Conservation (phyloP, 2,888 invertebrate genomes). For the Bellardia pandia region DNA sequence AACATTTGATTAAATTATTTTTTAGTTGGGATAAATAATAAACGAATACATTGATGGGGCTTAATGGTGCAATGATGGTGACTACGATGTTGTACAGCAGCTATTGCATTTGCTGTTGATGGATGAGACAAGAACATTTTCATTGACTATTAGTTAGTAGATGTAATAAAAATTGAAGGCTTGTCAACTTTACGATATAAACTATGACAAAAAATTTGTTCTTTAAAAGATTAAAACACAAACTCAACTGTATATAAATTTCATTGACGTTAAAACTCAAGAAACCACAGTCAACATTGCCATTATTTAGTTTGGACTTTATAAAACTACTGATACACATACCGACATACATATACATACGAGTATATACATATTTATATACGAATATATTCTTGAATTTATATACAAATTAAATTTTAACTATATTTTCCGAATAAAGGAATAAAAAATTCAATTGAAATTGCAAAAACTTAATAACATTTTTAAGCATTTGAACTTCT, state of each 20-base stretch:
- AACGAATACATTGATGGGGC: neutral
- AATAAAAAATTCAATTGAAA: too few species aligned
- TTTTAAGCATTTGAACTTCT: too few species aligned
- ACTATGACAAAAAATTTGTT: neutral
- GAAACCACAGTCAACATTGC: slow-evolving; percentile 7
- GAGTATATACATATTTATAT: too few species aligned
- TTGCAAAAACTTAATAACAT: too few species aligned
- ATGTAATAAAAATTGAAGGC: slow-evolving; percentile 12
- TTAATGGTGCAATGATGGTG: slow-evolving; percentile 2
- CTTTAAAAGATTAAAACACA: neutral
- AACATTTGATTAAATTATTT: neutral
- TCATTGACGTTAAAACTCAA: slow-evolving; percentile 13
- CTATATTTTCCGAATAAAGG: too few species aligned
- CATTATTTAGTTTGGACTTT: too few species aligned
- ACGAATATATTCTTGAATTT: too few species aligned
- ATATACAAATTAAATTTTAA: too few species aligned
- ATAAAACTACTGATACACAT: too few species aligned
- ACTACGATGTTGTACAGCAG: neutral
- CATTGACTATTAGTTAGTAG: neutral
- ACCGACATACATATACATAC: too few species aligned
- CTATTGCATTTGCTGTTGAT: neutral
- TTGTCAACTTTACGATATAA: neutral
- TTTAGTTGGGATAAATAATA: slow-evolving; percentile 6
- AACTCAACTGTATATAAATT: slow-evolving; percentile 50
- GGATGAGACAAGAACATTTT: neutral